A percentile compares a stretch with the other conserved stretches of the same genome.
phyloP scores from a whole-genome alignment of 2,797 vertebrate species.

The Chelon auratus region DNA sequence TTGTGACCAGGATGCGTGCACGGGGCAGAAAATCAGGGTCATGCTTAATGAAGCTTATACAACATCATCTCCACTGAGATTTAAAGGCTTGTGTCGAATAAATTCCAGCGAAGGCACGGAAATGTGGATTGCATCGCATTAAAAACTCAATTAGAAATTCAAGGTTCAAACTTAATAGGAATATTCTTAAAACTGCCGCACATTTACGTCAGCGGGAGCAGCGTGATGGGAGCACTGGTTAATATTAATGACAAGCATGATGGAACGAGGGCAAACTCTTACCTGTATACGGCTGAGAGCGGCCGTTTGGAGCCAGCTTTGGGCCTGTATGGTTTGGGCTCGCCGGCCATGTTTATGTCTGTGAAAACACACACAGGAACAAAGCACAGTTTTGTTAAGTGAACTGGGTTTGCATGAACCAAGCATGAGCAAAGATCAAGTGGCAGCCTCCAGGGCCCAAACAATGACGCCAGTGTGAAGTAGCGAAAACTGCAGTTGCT shows the following conservation, averaged over 20 bases:
- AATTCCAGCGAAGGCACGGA: conserved; percentile 32
- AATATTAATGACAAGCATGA: conserved; percentile 14
- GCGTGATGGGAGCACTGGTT: conserved; percentile 6
- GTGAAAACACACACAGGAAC: conserved; percentile 60
- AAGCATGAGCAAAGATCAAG: no score
- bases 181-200: conserved; percentile 29
- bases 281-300: conserved; percentile 97
- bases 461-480: no score
- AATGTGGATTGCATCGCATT: conserved; percentile 15
- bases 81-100: conserved; percentile 20
- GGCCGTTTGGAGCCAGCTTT: conserved; percentile 94
- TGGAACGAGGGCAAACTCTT: conserved; percentile 27
- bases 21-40: conserved; percentile 57
- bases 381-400: neutral
- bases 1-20: conserved; percentile 55
- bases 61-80: conserved; percentile 64
- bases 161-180: conserved; percentile 36
- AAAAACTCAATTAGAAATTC: conserved; percentile 51
- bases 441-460: no score
- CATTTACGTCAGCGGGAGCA: conserved; percentile 40
- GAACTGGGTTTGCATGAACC: neutral
- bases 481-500: no score
- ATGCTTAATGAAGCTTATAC: conserved; percentile 65
- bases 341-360: conserved; percentile 99
- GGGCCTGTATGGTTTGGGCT: conserved; percentile 97